Conservation (phyloP, 2,113 vertebrate species). For the Micronycteris hirsuta region DNA sequence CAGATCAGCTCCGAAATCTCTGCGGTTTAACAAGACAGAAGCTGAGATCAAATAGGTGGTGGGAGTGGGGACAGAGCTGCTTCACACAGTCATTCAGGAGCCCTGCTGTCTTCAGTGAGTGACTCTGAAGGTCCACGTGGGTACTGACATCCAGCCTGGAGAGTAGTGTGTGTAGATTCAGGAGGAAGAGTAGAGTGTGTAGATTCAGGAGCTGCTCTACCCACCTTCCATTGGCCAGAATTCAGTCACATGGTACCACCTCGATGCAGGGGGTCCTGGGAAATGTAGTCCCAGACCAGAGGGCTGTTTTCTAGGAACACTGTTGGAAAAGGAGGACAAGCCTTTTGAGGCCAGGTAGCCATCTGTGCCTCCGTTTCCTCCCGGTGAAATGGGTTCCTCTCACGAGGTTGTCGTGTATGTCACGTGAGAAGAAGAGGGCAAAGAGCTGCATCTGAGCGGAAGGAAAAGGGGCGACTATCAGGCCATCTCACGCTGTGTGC, state of each 20-base stretch:
- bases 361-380: neutral
- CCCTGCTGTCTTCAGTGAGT: neutral
- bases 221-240: neutral
- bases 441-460: neutral
- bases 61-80: too few relatives aligned
- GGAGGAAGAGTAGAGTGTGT: neutral
- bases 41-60: neutral
- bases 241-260: neutral
- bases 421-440: neutral
- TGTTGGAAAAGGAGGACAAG: neutral
- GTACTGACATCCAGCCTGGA: neutral
- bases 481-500: neutral
- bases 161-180: neutral
- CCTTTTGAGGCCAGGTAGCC: neutral
- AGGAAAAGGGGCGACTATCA: neutral
- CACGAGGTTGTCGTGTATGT: neutral
- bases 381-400: neutral
- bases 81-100: neutral
- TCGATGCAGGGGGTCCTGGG: neutral
- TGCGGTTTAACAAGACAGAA: neutral
- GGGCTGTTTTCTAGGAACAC: neutral
- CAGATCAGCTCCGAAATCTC: neutral
- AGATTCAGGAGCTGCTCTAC: neutral
- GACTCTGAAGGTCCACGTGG: neutral
- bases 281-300: neutral